Evolutionary conservation across 2,113 vertebrate genomes (phyloP), one percentile per base, ranked within the genome.

Genomic region (Beaufortia kweichowensis): DNA sequence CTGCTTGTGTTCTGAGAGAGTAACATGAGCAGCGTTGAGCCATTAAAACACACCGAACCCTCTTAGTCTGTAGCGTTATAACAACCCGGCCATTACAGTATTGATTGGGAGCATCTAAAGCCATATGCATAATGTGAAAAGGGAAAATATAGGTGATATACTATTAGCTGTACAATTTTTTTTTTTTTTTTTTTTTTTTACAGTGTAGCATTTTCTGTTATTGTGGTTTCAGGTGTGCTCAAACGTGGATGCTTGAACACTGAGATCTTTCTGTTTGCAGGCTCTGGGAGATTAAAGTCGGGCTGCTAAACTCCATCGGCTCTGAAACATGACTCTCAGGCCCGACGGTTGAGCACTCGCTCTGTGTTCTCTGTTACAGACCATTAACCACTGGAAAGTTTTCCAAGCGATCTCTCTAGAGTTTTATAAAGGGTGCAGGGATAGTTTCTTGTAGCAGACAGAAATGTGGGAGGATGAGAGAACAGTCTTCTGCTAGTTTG

Each of bases 331-430:
- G 31, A 81, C 31, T 73, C 69, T 26, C 14, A 3, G 68, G 4
- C 23, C 24, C 31, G 35, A 73, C 43, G 46, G 24, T 73, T n/a
- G 55, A 64, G 53, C 43, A 33, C 4, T 29, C 33, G 46, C 53
- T 8, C 53, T 23, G 31, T 80, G 84, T 82, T 84, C 62, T 65
- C 15, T 71, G 81, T 85, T 84, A 84, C 67, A 85, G 84, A 62
- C 76, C 43, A 76, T 76, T 83, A 66, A 84, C 75, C 65, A 78
- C 77, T 82, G 61, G 77, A 79, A 56, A 19, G 17, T 61, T 77
- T 69, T 63, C 63, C 61, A 65, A 62, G 62, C 62, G 3, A 39
- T 62, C 82, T 74, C n/a, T 70, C 61, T 66, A 41, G 41, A 21
- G 29, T 29, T 77, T 26, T 69, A 59, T 59, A 72, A 41, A 59